Percentiles rank a stretch among this genome's conserved stretches.
Conservation (phyloP, 2,113 vertebrate species). For the Circaetus gallicus region DNA sequence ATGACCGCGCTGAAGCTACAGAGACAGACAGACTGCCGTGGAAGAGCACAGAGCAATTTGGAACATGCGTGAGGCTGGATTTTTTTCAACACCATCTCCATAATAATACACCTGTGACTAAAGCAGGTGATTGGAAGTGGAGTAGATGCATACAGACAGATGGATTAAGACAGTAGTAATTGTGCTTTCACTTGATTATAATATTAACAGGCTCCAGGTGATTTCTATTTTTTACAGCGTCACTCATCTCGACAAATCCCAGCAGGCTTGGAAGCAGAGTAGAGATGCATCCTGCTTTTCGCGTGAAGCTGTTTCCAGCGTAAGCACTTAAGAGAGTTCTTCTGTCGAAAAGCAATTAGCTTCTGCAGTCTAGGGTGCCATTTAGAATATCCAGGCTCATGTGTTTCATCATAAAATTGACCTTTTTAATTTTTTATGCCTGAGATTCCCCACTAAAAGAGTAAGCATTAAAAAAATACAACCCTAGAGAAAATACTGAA, state of each 20-base stretch:
- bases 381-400: conserved; percentile 71
- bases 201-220: conserved; percentile 65
- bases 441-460: conserved; percentile 65
- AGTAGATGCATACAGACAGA: conserved; percentile 31
- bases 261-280: conserved; percentile 38
- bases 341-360: conserved; percentile 73
- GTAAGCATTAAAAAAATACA: conserved; percentile 55
- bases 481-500: conserved; percentile 57
- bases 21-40: not conserved
- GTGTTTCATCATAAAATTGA: conserved; percentile 74
- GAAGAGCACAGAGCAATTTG: not conserved
- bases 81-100: not conserved
- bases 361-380: conserved; percentile 71
- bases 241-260: conserved; percentile 56
- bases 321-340: conserved; percentile 61
- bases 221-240: conserved; percentile 54
- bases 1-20: not conserved
- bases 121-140: conserved; percentile 44
- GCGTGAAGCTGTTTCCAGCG: conserved; percentile 20
- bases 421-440: conserved; percentile 78
- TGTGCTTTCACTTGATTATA: conserved; percentile 60
- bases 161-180: conserved; percentile 51
- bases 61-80: not conserved
- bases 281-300: conserved; percentile 42
- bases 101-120: conserved; percentile 48